Conservation (phyloP, 2,797 vertebrate genomes). For the Coregonus suidteri region DNA sequence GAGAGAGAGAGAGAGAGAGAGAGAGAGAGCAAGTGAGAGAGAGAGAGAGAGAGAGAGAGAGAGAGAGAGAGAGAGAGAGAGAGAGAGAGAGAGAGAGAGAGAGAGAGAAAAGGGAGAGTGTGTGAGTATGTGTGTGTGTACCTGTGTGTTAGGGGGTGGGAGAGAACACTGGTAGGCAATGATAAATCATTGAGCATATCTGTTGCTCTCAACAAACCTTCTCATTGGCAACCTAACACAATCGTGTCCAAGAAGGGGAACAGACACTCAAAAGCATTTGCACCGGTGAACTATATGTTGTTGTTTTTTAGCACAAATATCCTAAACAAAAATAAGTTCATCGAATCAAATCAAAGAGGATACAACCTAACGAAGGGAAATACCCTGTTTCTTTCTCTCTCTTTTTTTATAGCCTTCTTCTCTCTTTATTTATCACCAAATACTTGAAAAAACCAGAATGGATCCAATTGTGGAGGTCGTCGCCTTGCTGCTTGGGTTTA, state of each 20-base stretch:
- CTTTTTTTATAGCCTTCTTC: no score
- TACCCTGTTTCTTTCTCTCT: neutral
- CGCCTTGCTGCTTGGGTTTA: constrained; percentile 79
- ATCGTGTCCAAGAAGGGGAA: constrained; percentile 11
- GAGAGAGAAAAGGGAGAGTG: neutral
- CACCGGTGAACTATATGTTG: neutral
- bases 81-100: no score
- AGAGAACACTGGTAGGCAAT: constrained; percentile 35
- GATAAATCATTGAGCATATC: constrained; percentile 76
- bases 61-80: neutral
- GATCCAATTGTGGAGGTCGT: constrained; percentile 77
- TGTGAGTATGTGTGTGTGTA: constrained; percentile 35
- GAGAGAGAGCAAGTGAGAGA: neutral
- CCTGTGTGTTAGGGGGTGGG: constrained; percentile 43
- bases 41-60: neutral
- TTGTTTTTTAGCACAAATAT: neutral
- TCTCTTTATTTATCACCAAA: neutral
- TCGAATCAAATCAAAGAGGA: constrained; percentile 39
- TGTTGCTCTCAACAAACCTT: constrained; percentile 22
- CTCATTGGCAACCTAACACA: constrained; percentile 19
- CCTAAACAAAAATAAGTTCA: neutral
- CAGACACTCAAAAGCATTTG: neutral
- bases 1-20: no score
- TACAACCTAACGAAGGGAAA: neutral
- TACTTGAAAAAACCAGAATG: constrained; percentile 40